Percentiles rank a stretch among this genome's conserved stretches.
Evolutionary conservation across 35 echinoderm and acorn worm species (phyloP).

Genomic region (Ophioderma brevispina): DNA sequence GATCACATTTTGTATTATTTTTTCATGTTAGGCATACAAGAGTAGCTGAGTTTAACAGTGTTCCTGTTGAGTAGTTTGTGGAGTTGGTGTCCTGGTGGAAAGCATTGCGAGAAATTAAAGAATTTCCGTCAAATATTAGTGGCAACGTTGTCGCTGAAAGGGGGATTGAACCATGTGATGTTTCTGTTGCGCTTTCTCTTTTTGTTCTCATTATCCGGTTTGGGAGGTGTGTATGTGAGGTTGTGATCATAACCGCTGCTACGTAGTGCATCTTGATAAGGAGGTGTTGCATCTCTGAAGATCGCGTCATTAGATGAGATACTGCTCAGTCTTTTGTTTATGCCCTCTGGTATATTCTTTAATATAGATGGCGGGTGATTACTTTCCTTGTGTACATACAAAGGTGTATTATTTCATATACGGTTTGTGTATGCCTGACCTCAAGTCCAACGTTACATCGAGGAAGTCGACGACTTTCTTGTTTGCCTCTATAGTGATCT

Average conservation of each 20-base stretch:
- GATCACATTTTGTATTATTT: background rate
- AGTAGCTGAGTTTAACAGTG: constrained; percentile 23
- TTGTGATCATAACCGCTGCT: background rate
- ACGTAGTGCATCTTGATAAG: background rate
- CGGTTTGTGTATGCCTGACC: background rate
- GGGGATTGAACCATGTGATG: constrained; percentile 63
- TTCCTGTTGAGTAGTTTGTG: constrained; percentile 18
- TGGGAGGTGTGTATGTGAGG: background rate
- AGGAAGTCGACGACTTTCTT: background rate
- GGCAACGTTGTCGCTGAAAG: constrained; percentile 13
- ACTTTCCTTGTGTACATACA: background rate
- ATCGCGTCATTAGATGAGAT: background rate
- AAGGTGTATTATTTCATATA: background rate
- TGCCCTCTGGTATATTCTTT: constrained; percentile 5
- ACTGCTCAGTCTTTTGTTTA: background rate
- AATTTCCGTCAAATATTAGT: constrained; percentile 51
- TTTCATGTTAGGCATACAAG: constrained; percentile 9
- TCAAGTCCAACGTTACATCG: background rate
- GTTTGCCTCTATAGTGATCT: constrained; percentile 8
- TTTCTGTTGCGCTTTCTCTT: background rate
- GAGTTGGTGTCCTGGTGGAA: constrained; percentile 4
- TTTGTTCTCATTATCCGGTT: background rate
- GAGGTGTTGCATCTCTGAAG: background rate
- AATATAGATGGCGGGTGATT: background rate
- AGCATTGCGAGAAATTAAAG: constrained; percentile 20